Percentiles rank a stretch among this genome's conserved stretches.
phyloP scores from a whole-genome alignment of 1,140 invertebrate genomes.

The Plutomurus gul region DNA sequence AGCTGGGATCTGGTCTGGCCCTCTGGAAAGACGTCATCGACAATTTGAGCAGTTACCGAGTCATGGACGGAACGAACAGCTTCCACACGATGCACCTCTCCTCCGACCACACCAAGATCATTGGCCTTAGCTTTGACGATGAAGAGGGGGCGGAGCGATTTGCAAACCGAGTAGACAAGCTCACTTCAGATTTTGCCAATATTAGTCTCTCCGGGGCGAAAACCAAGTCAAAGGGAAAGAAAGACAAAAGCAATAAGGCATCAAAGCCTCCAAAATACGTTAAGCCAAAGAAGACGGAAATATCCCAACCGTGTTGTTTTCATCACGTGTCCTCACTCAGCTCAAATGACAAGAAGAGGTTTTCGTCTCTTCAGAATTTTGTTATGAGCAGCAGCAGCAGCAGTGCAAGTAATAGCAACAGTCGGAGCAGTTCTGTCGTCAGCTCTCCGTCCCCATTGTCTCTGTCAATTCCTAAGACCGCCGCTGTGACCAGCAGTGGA shows the following conservation, averaged over 20 bases:
- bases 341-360: conserved; percentile 67
- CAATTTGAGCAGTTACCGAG: conserved; percentile 63
- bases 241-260: conserved; percentile 63
- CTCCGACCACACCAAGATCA: conserved; percentile 67
- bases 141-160: conserved; percentile 73
- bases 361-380: conserved; percentile 67
- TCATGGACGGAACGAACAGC: conserved; percentile 63
- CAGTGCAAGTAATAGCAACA: neutral
- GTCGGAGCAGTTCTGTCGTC: neutral
- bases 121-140: conserved; percentile 77
- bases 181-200: conserved; percentile 78
- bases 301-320: conserved; percentile 84
- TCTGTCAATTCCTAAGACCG: neutral
- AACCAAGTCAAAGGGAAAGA: conserved; percentile 62
- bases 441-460: neutral
- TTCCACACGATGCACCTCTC: conserved; percentile 86
- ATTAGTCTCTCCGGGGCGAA: conserved; percentile 74
- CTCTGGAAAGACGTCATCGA: conserved; percentile 85
- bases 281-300: conserved; percentile 77
- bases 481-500: neutral
- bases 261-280: conserved; percentile 53
- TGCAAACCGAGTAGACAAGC: conserved; percentile 68
- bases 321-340: conserved; percentile 83
- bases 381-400: conserved; percentile 29
- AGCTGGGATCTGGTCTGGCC: conserved; percentile 80